Conservation (phyloP, 2,797 vertebrate species). For the Malacoctenus gilli region DNA sequence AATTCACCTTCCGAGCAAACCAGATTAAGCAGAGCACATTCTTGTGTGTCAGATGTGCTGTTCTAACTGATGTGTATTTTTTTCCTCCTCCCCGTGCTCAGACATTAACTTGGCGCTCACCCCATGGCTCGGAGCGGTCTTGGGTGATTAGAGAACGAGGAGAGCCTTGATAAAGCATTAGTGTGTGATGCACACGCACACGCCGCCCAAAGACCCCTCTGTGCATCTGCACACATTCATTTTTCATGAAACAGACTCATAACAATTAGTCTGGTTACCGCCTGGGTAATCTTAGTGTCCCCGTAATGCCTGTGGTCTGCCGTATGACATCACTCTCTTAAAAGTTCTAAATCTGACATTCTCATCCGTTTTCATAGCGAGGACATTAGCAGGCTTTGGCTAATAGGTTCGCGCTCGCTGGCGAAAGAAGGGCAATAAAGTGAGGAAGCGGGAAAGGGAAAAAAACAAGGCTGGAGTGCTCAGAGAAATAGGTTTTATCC, state of each 20-base stretch:
- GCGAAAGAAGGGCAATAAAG: conserved; percentile 73
- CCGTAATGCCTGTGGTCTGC: conserved; percentile 74
- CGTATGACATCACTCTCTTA: conserved; percentile 83
- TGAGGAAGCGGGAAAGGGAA: conserved; percentile 31
- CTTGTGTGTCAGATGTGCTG: conserved; percentile 71
- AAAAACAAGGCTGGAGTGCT: conserved; percentile 51
- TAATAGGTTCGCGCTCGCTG: conserved; percentile 68
- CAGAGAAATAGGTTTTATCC: conserved; percentile 70
- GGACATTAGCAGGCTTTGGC: conserved; percentile 74
- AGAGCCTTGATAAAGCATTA: conserved; percentile 83
- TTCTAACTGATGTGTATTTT: conserved; percentile 71
- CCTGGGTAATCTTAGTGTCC: conserved; percentile 81
- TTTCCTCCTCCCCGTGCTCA: conserved; percentile 61
- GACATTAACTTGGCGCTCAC: conserved; percentile 76
- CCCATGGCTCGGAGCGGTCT: conserved; percentile 73
- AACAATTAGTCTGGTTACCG: conserved; percentile 86
- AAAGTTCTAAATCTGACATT: conserved; percentile 80
- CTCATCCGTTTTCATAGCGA: conserved; percentile 79
- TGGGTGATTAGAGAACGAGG: conserved; percentile 82
- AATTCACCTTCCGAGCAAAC: conserved; percentile 83
- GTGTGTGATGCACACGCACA: conserved; percentile 61
- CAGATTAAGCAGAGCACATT: conserved; percentile 79
- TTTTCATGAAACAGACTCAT: conserved; percentile 86
- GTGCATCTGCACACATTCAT: conserved; percentile 85
- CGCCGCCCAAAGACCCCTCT: conserved; percentile 74